Conservation (phyloP, 1,140 invertebrate species). For the Polypedilum vanderplanki region DNA sequence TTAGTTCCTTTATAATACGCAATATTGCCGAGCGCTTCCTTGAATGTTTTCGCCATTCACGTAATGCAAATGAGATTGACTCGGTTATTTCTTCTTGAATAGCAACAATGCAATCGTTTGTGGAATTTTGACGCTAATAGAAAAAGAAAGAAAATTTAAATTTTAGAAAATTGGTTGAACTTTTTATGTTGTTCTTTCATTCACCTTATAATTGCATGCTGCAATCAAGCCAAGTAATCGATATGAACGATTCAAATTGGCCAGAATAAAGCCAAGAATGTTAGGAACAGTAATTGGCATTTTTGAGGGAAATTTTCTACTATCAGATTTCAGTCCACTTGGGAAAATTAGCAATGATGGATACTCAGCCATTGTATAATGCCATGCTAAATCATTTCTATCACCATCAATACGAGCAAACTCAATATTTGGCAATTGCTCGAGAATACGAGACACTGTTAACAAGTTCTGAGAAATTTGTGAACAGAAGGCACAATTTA, state of each 20-base stretch:
- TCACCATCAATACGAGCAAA: constrained; percentile 72
- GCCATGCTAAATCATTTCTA: constrained; percentile 72
- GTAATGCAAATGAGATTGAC: not conserved
- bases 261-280: constrained; percentile 63
- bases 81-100: constrained; percentile 8
- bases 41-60: constrained; percentile 8
- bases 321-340: constrained; percentile 61
- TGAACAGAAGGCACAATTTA: constrained; percentile 66
- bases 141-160: constrained; percentile 7
- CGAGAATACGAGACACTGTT: constrained; percentile 56
- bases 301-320: constrained; percentile 57
- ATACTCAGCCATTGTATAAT: constrained; percentile 65
- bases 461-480: constrained; percentile 58
- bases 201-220: constrained; percentile 21
- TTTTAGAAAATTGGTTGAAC: not conserved
- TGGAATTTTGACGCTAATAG: constrained; percentile 17
- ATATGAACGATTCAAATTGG: constrained; percentile 50
- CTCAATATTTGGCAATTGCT: constrained; percentile 47
- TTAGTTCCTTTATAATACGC: not conserved
- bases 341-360: constrained; percentile 71
- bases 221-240: constrained; percentile 26
- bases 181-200: too few relatives aligned
- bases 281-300: constrained; percentile 58
- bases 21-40: not conserved
- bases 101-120: not conserved